Conservation (phyloP, 1,140 invertebrate genomes). For the Wiebesia pumilae region DNA sequence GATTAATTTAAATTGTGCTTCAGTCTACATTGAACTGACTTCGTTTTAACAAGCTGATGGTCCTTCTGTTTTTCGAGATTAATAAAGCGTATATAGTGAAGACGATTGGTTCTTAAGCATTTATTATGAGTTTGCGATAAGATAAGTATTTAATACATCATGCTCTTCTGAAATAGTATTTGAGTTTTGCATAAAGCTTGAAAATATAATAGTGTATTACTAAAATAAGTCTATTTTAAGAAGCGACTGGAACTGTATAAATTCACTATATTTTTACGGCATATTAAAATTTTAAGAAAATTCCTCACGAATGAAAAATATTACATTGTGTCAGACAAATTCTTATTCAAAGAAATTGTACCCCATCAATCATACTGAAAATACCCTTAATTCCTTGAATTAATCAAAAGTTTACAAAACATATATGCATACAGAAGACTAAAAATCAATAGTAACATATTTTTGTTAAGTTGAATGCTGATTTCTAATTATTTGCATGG, state of each 20-base stretch:
- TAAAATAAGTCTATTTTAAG: not conserved
- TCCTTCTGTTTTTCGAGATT: too few species aligned
- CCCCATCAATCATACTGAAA: not conserved
- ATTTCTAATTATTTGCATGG: constrained; percentile 19
- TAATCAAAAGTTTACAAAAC: constrained; percentile 1
- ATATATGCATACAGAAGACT: not conserved
- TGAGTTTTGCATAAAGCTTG: too few species aligned
- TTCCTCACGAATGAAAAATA: not conserved
- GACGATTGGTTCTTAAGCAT: too few species aligned
- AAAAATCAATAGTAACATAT: constrained; percentile 47
- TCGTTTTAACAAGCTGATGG: too few species aligned
- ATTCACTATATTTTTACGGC: too few species aligned
- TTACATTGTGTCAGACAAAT: not conserved
- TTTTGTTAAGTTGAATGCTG: constrained; percentile 16
- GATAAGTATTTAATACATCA: too few species aligned
- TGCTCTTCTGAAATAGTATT: too few species aligned
- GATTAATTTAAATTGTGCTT: not conserved
- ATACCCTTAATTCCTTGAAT: not conserved
- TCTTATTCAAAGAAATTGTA: constrained; percentile 19
- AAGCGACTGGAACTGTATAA: too few species aligned
- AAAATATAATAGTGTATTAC: too few species aligned
- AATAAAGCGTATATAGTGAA: too few species aligned
- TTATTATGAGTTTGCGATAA: too few species aligned
- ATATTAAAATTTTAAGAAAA: not conserved
- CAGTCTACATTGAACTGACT: not conserved